Evolutionary conservation across 2,113 vertebrate species (phyloP).

Genomic region (Melospiza melodia): DNA sequence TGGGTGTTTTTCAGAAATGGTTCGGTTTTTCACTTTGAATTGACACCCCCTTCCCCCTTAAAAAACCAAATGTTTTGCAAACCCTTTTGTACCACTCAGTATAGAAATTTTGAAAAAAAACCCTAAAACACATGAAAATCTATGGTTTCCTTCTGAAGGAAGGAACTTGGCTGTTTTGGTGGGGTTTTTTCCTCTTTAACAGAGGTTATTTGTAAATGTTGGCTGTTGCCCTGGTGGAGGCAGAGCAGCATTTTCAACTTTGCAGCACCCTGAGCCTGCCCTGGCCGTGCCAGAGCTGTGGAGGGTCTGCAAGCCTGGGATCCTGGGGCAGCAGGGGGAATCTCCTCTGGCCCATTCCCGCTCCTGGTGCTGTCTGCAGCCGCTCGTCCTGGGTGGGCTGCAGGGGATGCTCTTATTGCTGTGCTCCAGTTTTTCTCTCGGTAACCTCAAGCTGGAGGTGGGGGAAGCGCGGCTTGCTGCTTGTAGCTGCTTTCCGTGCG

Average conservation of each 20-base stretch:
- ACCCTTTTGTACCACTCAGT: neutral
- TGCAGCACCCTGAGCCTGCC: neutral
- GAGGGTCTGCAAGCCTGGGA: rapidly evolving
- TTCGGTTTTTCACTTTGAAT: neutral
- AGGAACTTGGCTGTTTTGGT: neutral
- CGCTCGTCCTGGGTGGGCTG: neutral
- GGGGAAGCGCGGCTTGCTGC: neutral
- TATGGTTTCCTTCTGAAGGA: neutral
- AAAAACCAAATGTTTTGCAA: neutral
- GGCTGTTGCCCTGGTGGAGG: neutral
- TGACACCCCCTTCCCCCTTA: rapidly evolving
- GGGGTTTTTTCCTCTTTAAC: neutral
- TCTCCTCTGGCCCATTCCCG: rapidly evolving
- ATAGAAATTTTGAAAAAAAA: neutral
- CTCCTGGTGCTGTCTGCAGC: neutral
- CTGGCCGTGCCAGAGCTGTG: rapidly evolving
- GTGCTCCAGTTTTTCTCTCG: neutral
- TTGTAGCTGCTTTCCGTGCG: neutral
- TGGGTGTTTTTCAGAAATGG: neutral
- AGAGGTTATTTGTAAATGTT: neutral
- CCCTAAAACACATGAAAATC: neutral
- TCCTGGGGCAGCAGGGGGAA: neutral
- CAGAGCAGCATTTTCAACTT: neutral
- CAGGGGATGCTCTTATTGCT: neutral
- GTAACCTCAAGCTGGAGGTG: neutral